These are phyloP conservation scores for Labeo rohita DNA, from an alignment of 2,113 vertebrate species.

Conservation along the genomic window DNA sequence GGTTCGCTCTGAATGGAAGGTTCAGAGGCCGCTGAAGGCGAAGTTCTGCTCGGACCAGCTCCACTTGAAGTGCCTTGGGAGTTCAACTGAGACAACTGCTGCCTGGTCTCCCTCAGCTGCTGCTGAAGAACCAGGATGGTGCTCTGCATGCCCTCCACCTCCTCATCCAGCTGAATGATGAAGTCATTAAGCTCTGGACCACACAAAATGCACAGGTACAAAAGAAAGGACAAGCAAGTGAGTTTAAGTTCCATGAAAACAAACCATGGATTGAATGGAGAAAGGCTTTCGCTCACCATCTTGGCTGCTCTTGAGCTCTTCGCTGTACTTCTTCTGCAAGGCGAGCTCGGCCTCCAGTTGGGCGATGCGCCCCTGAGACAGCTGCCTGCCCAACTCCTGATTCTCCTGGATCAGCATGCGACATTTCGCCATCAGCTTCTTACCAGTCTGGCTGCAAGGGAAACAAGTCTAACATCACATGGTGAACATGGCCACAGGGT, in stretches of 20 bases:
- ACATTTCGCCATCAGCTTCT: constrained; percentile 99
- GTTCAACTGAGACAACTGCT: constrained; percentile 87
- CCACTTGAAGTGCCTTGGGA: constrained; percentile 75
- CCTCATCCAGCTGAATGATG: constrained; percentile 99
- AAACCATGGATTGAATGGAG: neutral
- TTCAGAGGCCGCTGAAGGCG: constrained; percentile 79
- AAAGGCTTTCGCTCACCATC: constrained; percentile 84
- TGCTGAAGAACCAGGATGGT: constrained; percentile 98
- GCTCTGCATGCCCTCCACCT: constrained; percentile 99
- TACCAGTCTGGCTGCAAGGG: constrained; percentile 99
- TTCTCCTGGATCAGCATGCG: constrained; percentile 99
- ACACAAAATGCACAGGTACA: constrained; percentile 2
- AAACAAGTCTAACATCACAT: constrained; percentile 97
- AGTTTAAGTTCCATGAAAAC: neutral
- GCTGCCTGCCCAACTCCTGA: constrained; percentile 98
- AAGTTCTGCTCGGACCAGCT: constrained; percentile 88
- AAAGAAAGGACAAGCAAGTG: neutral
- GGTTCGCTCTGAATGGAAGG: constrained; percentile 79
- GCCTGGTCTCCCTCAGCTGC: constrained; percentile 90
- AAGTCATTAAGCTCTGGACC: constrained; percentile 95
- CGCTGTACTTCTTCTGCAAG: constrained; percentile 99
- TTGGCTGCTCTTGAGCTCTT: constrained; percentile 99
- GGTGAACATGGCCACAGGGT: constrained; percentile 76
- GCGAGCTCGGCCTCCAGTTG: constrained; percentile 99
- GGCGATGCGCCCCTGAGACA: constrained; percentile 98